Conservation (phyloP, 2,113 vertebrate species). For the Harpagus bidentatus region DNA sequence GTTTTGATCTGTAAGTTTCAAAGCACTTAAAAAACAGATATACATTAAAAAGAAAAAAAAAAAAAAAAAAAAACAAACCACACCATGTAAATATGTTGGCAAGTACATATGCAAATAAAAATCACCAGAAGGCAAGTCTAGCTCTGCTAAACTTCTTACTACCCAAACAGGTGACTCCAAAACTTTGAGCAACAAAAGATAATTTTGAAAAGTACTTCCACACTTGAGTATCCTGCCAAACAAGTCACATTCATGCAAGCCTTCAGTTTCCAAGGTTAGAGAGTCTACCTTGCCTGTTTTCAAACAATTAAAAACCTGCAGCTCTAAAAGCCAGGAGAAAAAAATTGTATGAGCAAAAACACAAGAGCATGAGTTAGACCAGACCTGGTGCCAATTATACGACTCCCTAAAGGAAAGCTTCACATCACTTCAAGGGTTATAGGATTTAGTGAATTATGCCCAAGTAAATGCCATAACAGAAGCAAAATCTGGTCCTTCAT, state of each 20-base stretch:
- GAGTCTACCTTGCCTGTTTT: neutral
- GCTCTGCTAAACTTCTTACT: neutral
- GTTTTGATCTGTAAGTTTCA: neutral
- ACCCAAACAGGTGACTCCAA: neutral
- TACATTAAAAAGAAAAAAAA: neutral
- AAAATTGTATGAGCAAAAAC: neutral
- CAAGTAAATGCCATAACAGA: neutral
- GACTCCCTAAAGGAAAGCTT: neutral
- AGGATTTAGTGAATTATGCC: neutral
- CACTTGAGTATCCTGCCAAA: neutral
- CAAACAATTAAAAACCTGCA: neutral
- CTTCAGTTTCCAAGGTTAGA: neutral
- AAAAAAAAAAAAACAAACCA: too few relatives aligned
- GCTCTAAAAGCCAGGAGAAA: neutral
- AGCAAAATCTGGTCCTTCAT: neutral
- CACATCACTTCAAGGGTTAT: neutral
- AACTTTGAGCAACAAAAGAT: neutral
- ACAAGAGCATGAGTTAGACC: neutral
- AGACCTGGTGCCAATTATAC: neutral
- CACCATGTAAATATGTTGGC: neutral
- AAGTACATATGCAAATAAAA: neutral
- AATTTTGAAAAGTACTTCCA: neutral
- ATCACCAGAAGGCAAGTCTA: neutral
- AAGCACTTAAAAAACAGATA: neutral
- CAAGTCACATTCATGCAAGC: neutral